Evolutionary conservation across 2,888 invertebrate genomes (phyloP).

Genomic region (Ctena decussata): DNA sequence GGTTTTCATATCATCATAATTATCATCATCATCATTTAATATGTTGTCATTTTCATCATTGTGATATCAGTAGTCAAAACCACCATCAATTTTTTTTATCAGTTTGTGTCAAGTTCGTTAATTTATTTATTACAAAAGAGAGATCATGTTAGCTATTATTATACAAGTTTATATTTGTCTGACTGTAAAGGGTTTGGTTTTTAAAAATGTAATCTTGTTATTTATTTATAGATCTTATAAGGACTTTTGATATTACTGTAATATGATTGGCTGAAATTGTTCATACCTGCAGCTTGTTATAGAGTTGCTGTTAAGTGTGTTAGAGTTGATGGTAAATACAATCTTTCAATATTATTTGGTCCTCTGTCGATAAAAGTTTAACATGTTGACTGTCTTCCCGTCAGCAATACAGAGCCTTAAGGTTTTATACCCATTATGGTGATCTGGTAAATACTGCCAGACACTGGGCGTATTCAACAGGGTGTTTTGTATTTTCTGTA

Average conservation of each 20-base stretch:
- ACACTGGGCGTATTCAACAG: too few relatives aligned
- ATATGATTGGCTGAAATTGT: not conserved
- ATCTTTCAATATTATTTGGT: too few relatives aligned
- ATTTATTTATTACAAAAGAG: conserved; percentile 6
- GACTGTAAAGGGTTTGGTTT: not conserved
- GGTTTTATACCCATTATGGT: too few relatives aligned
- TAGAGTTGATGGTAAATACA: too few relatives aligned
- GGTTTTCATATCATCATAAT: not conserved
- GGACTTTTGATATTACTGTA: not conserved
- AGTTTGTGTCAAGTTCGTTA: not conserved
- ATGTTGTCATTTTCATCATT: not conserved
- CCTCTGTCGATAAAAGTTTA: too few relatives aligned
- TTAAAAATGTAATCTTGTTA: not conserved
- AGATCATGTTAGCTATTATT: conserved; percentile 2
- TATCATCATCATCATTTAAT: too few relatives aligned
- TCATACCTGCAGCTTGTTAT: too few relatives aligned
- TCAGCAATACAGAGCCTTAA: too few relatives aligned
- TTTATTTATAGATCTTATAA: conserved; percentile 1
- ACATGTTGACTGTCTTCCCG: too few relatives aligned
- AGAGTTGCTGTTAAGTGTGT: too few relatives aligned
- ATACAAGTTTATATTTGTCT: not conserved
- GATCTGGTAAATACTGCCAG: too few relatives aligned
- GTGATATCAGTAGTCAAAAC: not conserved
- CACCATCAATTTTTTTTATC: not conserved
- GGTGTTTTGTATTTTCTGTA: too few relatives aligned